These are phyloP conservation scores for Ganaspis sp. DNA, from an alignment of 1,140 invertebrate genomes.

Conservation along the genomic window DNA sequence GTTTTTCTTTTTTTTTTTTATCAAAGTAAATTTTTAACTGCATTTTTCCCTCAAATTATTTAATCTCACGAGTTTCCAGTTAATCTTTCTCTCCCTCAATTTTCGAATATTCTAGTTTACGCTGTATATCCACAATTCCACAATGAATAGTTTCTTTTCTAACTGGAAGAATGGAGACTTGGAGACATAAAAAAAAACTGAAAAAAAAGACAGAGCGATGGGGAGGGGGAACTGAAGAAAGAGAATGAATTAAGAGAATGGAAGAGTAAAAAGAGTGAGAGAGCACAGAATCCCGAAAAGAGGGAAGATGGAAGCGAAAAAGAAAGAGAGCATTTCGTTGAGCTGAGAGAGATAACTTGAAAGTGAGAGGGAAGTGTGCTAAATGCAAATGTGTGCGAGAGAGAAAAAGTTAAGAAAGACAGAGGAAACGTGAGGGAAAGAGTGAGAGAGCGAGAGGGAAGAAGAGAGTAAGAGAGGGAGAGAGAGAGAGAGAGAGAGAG, in stretches of 20 bases:
- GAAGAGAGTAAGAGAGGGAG: slow-evolving; percentile 24
- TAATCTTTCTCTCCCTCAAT: neutral
- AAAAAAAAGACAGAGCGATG: slow-evolving; percentile 27
- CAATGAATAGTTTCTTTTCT: slow-evolving; percentile 21
- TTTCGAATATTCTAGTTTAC: neutral
- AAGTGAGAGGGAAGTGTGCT: neutral
- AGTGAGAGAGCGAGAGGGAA: neutral
- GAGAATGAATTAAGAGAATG: slow-evolving; percentile 41
- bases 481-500: neutral
- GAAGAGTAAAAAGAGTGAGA: slow-evolving; percentile 35
- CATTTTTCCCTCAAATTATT: neutral
- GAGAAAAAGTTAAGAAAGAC: slow-evolving; percentile 32
- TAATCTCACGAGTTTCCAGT: neutral
- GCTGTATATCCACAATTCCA: neutral
- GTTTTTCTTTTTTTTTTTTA: neutral
- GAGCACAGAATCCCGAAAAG: slow-evolving; percentile 38
- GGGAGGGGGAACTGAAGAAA: slow-evolving; percentile 11
- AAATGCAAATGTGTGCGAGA: slow-evolving; percentile 27
- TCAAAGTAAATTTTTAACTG: slow-evolving; percentile 3
- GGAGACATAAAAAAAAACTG: slow-evolving; percentile 23
- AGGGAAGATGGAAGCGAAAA: slow-evolving; percentile 43
- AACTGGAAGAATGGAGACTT: neutral
- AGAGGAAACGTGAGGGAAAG: slow-evolving; percentile 1
- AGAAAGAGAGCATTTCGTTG: slow-evolving; percentile 41
- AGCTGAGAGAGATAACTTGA: neutral